Conservation (phyloP, 2,888 invertebrate genomes). For the Mycogona germanica region DNA sequence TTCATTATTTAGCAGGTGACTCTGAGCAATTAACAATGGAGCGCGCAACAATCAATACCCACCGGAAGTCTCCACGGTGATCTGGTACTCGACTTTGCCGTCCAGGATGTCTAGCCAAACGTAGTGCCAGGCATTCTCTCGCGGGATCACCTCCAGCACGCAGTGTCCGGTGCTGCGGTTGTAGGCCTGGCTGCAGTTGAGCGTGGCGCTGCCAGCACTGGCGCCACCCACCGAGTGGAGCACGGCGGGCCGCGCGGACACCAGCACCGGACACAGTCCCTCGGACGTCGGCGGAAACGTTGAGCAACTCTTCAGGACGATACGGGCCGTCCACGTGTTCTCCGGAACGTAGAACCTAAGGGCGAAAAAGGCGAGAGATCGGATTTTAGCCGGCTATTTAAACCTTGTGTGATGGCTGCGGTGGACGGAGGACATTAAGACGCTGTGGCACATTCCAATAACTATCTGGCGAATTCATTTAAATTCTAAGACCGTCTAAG, state of each 20-base stretch:
- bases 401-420: too few species aligned
- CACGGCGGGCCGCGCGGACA: conserved; percentile 15
- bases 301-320: conserved; percentile 22
- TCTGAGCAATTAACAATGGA: too few species aligned
- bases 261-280: conserved; percentile 21
- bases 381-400: too few species aligned
- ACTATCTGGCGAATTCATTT: neutral
- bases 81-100: conserved; percentile 17
- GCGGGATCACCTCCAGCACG: conserved; percentile 25
- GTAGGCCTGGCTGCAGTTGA: conserved; percentile 19
- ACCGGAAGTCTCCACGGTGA: conserved; percentile 21
- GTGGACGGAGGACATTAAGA: too few species aligned
- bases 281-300: conserved; percentile 12
- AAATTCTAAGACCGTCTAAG: neutral
- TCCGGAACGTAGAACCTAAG: conserved; percentile 28
- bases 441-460: neutral
- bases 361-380: conserved; percentile 8
- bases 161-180: conserved; percentile 25
- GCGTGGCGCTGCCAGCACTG: neutral
- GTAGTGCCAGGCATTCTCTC: conserved; percentile 27
- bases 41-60: neutral
- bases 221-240: conserved; percentile 3
- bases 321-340: conserved; percentile 25
- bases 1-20: too few species aligned
- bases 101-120: conserved; percentile 15